phyloP scores from a whole-genome alignment of 2,113 vertebrate genomes.

The Neolamprologus fasciatus region DNA sequence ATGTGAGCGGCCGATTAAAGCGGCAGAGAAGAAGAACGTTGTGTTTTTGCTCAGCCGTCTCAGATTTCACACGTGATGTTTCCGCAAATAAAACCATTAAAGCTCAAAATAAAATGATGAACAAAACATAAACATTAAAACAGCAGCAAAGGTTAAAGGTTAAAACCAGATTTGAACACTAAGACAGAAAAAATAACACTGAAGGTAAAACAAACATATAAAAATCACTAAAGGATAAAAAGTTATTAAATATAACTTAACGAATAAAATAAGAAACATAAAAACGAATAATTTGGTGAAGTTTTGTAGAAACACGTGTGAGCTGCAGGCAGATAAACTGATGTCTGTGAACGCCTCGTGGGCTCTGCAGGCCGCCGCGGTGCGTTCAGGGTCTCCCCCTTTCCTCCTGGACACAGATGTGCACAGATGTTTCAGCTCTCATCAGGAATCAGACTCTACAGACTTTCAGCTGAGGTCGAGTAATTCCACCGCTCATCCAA shows the following conservation, averaged over 20 bases:
- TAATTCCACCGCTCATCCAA: background rate
- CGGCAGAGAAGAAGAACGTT: background rate
- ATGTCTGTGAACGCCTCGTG: background rate
- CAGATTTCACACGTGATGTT: background rate
- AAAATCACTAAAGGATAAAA: background rate
- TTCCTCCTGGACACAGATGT: background rate
- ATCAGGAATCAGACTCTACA: background rate
- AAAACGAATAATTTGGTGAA: fast-evolving
- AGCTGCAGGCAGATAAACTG: background rate
- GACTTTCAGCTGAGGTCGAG: background rate
- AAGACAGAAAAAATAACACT: background rate
- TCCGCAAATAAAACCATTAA: background rate
- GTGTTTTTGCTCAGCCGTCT: background rate
- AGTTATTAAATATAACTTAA: background rate
- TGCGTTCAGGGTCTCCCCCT: background rate
- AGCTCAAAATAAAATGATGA: background rate
- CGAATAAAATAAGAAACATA: background rate
- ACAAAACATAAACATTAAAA: background rate
- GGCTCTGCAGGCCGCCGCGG: background rate
- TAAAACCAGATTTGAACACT: background rate
- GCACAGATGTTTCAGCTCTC: background rate
- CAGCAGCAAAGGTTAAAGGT: background rate
- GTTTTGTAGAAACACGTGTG: background rate
- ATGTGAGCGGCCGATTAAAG: background rate
- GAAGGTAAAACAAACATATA: background rate